A percentile compares a stretch with the other conserved stretches of the same genome.
Conservation (phyloP, 2,113 vertebrate species). For the Galbula dea region DNA sequence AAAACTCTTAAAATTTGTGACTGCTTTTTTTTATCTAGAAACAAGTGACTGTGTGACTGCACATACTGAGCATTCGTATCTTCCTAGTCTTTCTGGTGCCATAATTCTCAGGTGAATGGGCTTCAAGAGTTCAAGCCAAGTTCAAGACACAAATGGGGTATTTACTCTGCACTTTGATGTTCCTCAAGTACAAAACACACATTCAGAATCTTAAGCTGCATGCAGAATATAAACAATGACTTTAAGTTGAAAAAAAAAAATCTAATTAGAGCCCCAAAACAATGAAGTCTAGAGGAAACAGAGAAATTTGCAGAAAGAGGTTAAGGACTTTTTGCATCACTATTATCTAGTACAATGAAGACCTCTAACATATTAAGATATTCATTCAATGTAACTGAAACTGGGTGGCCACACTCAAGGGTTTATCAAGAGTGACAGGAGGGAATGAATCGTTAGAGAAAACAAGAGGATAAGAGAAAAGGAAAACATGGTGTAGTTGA, state of each 20-base stretch:
- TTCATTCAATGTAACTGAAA: conserved; percentile 20
- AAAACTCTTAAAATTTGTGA: background rate
- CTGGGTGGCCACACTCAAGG: background rate
- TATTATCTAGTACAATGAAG: background rate
- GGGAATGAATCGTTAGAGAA: background rate
- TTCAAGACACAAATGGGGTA: background rate
- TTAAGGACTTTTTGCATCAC: background rate
- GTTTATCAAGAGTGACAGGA: background rate
- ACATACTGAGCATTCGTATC: background rate
- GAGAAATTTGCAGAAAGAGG: background rate
- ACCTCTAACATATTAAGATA: background rate
- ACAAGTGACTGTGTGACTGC: background rate
- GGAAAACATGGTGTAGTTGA: background rate
- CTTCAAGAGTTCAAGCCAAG: too few species aligned
- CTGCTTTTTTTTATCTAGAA: background rate
- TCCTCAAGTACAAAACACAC: background rate
- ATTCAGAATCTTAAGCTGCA: background rate
- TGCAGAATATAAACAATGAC: conserved; percentile 7
- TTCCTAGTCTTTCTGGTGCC: background rate
- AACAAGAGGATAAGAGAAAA: background rate
- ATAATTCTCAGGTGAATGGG: background rate
- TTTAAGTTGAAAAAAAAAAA: background rate
- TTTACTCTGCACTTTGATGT: background rate
- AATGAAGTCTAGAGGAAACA: background rate
- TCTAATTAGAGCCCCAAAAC: background rate